These are phyloP conservation scores for Ramphastos sulfuratus DNA, from an alignment of 2,113 vertebrate genomes.

Conservation along the genomic window DNA sequence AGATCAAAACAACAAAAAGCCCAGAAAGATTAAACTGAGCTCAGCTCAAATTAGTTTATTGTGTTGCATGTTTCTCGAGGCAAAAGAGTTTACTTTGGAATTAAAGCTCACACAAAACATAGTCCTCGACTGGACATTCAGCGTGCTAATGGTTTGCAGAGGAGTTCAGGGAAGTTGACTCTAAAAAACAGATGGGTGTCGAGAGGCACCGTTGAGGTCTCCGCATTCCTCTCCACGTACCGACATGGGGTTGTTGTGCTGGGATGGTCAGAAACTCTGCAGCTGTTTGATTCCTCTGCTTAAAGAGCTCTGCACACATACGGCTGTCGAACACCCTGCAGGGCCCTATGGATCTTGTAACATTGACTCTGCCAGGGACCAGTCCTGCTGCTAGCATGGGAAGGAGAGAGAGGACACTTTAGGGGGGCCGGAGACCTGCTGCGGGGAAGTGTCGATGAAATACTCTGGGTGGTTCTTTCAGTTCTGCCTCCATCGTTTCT, in stretches of 20 bases:
- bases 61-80: slow-evolving; percentile 65
- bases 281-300: slow-evolving; percentile 42
- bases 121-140: slow-evolving; percentile 36
- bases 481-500: neutral
- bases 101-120: slow-evolving; percentile 33
- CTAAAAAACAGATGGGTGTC: slow-evolving; percentile 68
- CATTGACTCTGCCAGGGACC: fast-evolving
- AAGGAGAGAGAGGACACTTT: neutral
- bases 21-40: slow-evolving; percentile 67
- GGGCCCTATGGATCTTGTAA: fast-evolving
- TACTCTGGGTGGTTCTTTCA: neutral
- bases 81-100: slow-evolving; percentile 73
- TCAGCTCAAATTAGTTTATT: slow-evolving; percentile 72
- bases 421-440: neutral
- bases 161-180: slow-evolving; percentile 61
- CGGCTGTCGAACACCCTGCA: neutral
- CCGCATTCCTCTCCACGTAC: neutral
- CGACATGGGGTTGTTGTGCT: slow-evolving; percentile 30
- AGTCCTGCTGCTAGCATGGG: fast-evolving
- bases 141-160: slow-evolving; percentile 61
- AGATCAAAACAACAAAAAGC: slow-evolving; percentile 68
- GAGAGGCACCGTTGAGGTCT: slow-evolving; percentile 67
- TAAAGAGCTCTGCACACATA: neutral
- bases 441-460: fast-evolving
- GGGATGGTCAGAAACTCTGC: slow-evolving; percentile 54